Base-by-base conservation (phyloP, 2,113 vertebrate species). In the Rostratula benghalensis region DNA sequence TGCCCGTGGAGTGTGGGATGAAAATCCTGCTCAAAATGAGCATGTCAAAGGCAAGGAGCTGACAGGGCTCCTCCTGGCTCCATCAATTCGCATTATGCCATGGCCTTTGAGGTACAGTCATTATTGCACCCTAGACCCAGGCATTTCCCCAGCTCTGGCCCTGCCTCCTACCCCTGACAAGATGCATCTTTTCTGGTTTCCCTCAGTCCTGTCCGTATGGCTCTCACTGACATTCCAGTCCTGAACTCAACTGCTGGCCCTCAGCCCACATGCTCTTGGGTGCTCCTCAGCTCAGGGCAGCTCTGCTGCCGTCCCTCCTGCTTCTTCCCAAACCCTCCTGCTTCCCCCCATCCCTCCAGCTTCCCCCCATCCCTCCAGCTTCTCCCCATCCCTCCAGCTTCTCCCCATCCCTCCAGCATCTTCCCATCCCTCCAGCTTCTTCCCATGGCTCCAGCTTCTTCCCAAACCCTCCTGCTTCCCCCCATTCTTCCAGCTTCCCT, bases 1-100 rank as follows among this genome's bases (percentile, higher is more conserved):
- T n/a, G 54, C 68, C 73, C 0, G 0, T 1, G 9, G 71, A 43
- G 51, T 5, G 4, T 0, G 6, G 27, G 85, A n/a, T 31, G 70
- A 54, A 95, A 92, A 54, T 2, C 13, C 37, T 94, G 82, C 78
- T 71, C 1, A 0, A 33, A 7, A 59, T 51, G 28, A 57, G 8
- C 46, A 4, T 3, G 20, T 54, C 45, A 37, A 33, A 54, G 84
- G 81, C 89, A 83, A 86, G 21, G 10, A 54, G 83, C 57, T 83
- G 80, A 24, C 73, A 75, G 76, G 33, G 31, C 43, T 75, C 74
- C 83, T 79, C 48, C 67, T 67, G 74, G 33, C 80, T 71, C 79
- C 73, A 14, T 63, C 10, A 0, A 17, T 54, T 11, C 77, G 45
- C 45, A 11, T 77, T 53, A n/a, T 6, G 33, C 48, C 0, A 0